Conservation (phyloP, 2,888 invertebrate species). For the Mythimna lalbum region DNA sequence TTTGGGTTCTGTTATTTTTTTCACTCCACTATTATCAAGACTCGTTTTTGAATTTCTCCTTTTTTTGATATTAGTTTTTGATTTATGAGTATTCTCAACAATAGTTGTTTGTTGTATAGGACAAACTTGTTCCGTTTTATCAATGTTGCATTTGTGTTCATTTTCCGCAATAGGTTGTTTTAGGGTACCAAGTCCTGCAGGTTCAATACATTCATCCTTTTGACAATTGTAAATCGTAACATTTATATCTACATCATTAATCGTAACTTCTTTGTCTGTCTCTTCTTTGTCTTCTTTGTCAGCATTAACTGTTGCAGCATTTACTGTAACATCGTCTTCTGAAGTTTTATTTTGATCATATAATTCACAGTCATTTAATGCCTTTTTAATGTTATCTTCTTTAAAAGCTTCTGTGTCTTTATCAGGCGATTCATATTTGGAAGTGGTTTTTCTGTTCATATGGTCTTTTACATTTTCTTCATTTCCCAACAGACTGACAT, state of each 20-base stretch:
- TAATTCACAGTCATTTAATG: slow-evolving; percentile 5
- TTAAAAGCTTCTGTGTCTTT: not conserved
- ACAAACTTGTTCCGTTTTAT: slow-evolving; percentile 25
- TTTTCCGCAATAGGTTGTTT: not conserved
- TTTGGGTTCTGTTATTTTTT: slow-evolving; percentile 30
- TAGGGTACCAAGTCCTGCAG: slow-evolving; percentile 8
- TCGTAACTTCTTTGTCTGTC: not conserved
- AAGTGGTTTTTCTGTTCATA: not conserved
- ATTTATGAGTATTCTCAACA: slow-evolving; percentile 24
- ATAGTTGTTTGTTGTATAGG: not conserved
- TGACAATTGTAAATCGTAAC: slow-evolving; percentile 1
- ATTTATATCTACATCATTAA: slow-evolving; percentile 7
- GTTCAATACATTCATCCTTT: not conserved
- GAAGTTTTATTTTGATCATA: slow-evolving; percentile 1
- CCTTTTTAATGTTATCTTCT: not conserved
- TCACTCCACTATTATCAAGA: not conserved
- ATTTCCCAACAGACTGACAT: not conserved
- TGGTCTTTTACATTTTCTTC: slow-evolving; percentile 1
- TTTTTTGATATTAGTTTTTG: slow-evolving; percentile 12
- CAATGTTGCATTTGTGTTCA: not conserved
- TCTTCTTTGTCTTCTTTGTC: not conserved
- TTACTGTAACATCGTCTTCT: slow-evolving; percentile 17
- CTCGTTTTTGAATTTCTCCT: slow-evolving; percentile 14
- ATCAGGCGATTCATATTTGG: slow-evolving; percentile 5
- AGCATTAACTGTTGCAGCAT: slow-evolving; percentile 9